Base-by-base conservation (phyloP, 2,113 vertebrate species). In the Speoplatyrhinus poulsoni region DNA sequence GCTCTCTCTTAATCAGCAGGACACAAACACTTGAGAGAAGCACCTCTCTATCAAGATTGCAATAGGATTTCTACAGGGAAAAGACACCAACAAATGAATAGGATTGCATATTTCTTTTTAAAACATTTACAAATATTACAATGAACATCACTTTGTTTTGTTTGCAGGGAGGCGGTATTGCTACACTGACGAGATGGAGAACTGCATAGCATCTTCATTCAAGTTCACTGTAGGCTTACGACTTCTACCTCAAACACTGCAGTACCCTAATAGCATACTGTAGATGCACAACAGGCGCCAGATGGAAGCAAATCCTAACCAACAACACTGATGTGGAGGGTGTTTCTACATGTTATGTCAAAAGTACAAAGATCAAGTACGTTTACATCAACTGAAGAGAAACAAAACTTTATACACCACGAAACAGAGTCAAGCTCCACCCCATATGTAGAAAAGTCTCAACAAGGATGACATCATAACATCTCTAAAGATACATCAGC, bases 161-260 rank as follows among this genome's bases (percentile, higher is more conserved):
- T 56, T 77, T 64, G 48, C 36, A 62, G 65, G 62, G 69, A 56
- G 69, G 56, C 60, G 6, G n/a, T 26, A 47, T 17, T 26, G 67
- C 17, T 32, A 58, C 56, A 32, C 32, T 10, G 32, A 60, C 33
- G 19, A 19, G 32, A 72, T n/a, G 59, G 63, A 46, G 62, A 53
- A 81, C 84, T 88, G 86, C 86, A 86, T 86, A 84, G 86, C 66
- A 75, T 47, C 65, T 69, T 67, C 57, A 66, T 71, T 50, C 11
- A 47, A 62, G 48, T 71, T 71, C 62, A 57, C 65, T 16, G 26
- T 7, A n/a, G 61, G 12, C 50, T 69, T 53, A 48, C 62, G 3
- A 12, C 33, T 71, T 71, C 49, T 32, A 77, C 46, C 62, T 11
- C 47, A 62, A 65, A 60, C 26, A 66, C 26, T 26, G 67, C 55